Base-by-base conservation (phyloP, 2,113 vertebrate species). In the Menura novaehollandiae region DNA sequence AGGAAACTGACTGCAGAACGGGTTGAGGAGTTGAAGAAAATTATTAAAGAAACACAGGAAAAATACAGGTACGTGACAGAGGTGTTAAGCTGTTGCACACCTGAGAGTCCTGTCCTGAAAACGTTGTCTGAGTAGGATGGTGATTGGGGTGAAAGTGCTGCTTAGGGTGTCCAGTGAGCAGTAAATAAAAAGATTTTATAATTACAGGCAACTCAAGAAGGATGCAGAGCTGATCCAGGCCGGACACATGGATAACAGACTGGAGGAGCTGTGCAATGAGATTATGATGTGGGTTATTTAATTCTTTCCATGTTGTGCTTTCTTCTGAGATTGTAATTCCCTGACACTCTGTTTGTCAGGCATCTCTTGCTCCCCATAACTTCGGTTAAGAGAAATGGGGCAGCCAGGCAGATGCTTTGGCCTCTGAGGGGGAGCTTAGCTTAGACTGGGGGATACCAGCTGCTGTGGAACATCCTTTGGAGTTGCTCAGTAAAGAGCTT, bases 21-120 rank as follows among this genome's bases (percentile, higher is more conserved):
- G 97, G 99, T 99, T 84, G 99, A 99, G 76, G 99, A 99, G 89
- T 87, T 99, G 85, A 99, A 99, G 95, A 99, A 99, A 95, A 97
- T 99, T 8, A 98, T 99, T 92, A 98, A 99, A 97, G 99, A 99
- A 89, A 99, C 99, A n/a, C 99, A 99, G 85, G 99, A 99, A 93
- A 99, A 99, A 95, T 99, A 99, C 92, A 99, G 99, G 99, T 99
- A 84, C 9, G 27, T 88, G 43, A 14, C 53, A 91, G 35, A 95
- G 37, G 51, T 33, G 5, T 52, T 43, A 11, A 67, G 8, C 33
- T 81, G 9, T 37, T 30, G 8, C 30, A 51, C 33, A 35, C 8
- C 43, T 23, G 9, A 51, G 37, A 62, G 24, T 21, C 27, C 24
- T 52, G 33, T 44, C 26, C 64, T 55, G 53, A 73, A 88, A 49